These are phyloP conservation scores for Melanerpes formicivorus DNA, from an alignment of 2,113 vertebrate genomes.

Conservation along the genomic window DNA sequence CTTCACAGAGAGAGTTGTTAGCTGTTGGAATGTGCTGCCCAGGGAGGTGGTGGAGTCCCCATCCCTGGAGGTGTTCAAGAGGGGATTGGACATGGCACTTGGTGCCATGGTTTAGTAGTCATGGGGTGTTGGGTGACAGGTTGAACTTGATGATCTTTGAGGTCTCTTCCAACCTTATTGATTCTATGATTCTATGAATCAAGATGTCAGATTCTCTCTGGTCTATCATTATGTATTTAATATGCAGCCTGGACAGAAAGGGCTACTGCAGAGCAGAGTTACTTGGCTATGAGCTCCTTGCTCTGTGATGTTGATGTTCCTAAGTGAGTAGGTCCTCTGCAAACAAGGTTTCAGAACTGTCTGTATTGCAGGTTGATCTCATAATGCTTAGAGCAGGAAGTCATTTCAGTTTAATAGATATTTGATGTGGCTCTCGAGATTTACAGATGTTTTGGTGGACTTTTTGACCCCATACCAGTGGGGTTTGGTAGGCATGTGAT, in stretches of 20 bases:
- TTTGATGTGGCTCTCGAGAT: neutral
- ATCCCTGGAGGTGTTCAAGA: too few relatives aligned
- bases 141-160: too few relatives aligned
- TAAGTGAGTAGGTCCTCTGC: neutral
- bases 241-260: neutral
- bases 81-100: too few relatives aligned
- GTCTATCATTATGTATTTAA: neutral
- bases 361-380: neutral
- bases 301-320: neutral
- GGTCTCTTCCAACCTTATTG: too few relatives aligned
- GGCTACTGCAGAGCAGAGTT: neutral
- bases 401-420: neutral
- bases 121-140: too few relatives aligned
- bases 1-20: too few relatives aligned
- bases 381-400: neutral
- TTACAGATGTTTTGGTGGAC: neutral
- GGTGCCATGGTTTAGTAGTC: too few relatives aligned
- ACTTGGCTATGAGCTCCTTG: neutral
- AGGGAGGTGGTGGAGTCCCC: too few relatives aligned
- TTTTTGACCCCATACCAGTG: neutral
- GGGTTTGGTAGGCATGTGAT: neutral
- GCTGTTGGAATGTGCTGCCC: too few relatives aligned
- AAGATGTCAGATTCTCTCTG: neutral
- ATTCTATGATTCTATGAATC: neutral
- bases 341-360: neutral